phyloP scores from a whole-genome alignment of 2,888 invertebrate species.

The Tryphoninae sp. region DNA sequence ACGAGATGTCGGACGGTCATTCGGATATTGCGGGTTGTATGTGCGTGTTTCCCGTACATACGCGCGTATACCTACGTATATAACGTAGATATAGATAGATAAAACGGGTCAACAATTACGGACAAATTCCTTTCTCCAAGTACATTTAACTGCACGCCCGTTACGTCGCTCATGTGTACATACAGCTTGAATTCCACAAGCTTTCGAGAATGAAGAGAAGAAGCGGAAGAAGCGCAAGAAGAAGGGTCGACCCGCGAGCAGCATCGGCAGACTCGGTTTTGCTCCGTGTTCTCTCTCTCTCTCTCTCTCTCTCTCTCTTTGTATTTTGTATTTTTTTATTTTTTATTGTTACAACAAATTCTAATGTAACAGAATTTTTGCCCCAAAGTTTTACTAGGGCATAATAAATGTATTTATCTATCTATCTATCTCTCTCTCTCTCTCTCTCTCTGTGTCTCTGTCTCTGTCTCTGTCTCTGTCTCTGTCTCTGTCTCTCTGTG shows the following conservation, averaged over 20 bases:
- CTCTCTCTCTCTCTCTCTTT: constrained; percentile 17
- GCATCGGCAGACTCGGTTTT: constrained; percentile 51
- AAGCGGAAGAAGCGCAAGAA: constrained; percentile 39
- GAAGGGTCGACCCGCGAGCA: constrained; percentile 8
- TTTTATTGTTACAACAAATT: too few species aligned
- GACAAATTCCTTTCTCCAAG: constrained; percentile 53
- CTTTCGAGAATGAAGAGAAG: constrained; percentile 48
- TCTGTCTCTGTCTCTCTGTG: constrained; percentile 1
- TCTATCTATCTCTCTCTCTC: neutral
- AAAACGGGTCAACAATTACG: constrained; percentile 46
- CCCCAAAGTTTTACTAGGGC: too few species aligned
- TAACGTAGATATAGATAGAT: neutral
- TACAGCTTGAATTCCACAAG: constrained; percentile 61
- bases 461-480: too few species aligned
- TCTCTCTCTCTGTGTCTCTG: constrained; percentile 18
- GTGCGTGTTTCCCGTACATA: constrained; percentile 1
- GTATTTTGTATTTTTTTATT: too few species aligned
- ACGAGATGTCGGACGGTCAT: neutral
- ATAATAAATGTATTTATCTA: too few species aligned
- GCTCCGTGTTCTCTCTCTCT: constrained; percentile 3
- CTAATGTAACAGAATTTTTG: too few species aligned
- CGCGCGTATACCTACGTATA: too few species aligned
- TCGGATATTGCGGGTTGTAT: constrained; percentile 18
- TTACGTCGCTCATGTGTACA: constrained; percentile 47
- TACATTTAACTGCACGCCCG: constrained; percentile 50